A percentile compares a stretch with the other conserved stretches of the same genome.
Evolutionary conservation across 2,113 vertebrate species (phyloP).

Genomic region (Pholis gunnellus): DNA sequence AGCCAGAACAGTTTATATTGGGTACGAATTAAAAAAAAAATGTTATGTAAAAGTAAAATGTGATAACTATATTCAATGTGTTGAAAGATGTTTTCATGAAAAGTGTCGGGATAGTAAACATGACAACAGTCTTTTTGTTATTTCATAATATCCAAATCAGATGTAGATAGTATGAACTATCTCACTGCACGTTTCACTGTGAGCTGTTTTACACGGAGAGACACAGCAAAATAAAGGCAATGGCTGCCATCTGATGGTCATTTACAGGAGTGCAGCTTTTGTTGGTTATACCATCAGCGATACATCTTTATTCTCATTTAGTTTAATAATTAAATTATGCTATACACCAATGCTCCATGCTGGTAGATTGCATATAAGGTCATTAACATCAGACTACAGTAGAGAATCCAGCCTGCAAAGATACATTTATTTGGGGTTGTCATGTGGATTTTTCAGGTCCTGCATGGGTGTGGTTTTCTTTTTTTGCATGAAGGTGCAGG

Average conservation of each 20-base stretch:
- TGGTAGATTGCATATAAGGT: neutral
- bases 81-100: no score
- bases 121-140: no score
- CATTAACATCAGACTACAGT: neutral
- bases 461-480: neutral
- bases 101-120: no score
- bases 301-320: neutral
- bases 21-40: no score
- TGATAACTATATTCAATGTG: neutral
- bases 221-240: neutral
- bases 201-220: no score
- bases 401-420: neutral
- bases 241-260: neutral
- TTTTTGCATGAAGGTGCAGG: neutral
- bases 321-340: neutral
- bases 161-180: neutral
- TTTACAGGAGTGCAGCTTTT: neutral
- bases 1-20: neutral
- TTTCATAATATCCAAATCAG: no score
- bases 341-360: no score
- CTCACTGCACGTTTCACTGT: no score
- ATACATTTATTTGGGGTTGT: neutral
- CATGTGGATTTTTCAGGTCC: neutral
- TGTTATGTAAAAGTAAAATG: neutral
- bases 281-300: neutral